Evolutionary conservation across 2,797 vertebrate genomes (phyloP).

Genomic region (Amazonetta brasiliensis): DNA sequence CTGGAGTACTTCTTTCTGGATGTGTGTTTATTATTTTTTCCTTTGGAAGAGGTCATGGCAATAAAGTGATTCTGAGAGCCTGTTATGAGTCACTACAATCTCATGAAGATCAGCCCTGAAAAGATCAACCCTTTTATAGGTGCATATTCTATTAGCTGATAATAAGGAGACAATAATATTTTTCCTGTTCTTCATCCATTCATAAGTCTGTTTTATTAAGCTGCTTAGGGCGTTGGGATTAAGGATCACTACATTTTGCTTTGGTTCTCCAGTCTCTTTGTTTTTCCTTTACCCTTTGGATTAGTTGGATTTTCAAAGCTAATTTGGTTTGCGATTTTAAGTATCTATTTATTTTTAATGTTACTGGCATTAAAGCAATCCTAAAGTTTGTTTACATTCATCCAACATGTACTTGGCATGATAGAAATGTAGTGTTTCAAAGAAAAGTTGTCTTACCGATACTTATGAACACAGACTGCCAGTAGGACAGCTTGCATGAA

Average conservation of each 20-base stretch:
- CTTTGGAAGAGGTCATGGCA: neutral
- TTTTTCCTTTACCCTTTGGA: neutral
- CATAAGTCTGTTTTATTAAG: neutral
- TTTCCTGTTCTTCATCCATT: neutral
- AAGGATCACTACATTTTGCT: neutral
- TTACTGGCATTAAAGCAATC: neutral
- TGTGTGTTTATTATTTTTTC: neutral
- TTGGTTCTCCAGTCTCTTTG: neutral
- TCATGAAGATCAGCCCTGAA: neutral
- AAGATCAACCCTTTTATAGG: neutral
- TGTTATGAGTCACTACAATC: neutral
- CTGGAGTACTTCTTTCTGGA: neutral
- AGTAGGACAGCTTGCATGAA: neutral
- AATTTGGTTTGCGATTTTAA: neutral
- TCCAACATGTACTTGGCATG: neutral
- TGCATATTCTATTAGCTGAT: neutral
- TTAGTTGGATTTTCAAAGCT: neutral
- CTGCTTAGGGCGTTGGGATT: neutral
- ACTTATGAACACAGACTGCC: neutral
- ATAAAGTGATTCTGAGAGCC: neutral
- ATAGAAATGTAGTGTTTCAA: neutral
- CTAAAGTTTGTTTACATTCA: neutral
- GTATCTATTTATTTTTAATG: neutral
- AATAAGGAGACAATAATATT: neutral
- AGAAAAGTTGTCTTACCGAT: neutral